Percentiles rank a stretch among this genome's conserved stretches.
Evolutionary conservation across 2,888 invertebrate genomes (phyloP).

Genomic region (Plagodis pulveraria): DNA sequence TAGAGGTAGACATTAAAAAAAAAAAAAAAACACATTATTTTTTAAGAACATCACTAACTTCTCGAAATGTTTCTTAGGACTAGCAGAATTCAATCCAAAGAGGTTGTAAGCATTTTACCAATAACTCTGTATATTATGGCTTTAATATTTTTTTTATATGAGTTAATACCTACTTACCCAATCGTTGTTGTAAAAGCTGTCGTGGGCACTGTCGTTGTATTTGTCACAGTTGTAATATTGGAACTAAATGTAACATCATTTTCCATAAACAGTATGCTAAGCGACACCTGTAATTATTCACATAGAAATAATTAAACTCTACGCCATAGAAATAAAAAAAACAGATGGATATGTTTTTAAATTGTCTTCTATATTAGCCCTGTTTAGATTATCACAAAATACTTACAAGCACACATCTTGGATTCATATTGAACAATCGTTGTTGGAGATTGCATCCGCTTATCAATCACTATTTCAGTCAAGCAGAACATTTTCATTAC

Average conservation of each 20-base stretch:
- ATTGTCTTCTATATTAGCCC: too few relatives aligned
- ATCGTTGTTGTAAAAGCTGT: background rate
- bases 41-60: too few relatives aligned
- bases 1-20: too few relatives aligned
- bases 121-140: too few relatives aligned
- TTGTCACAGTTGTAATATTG: conserved; percentile 5
- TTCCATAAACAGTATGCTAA: conserved; percentile 1
- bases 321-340: too few relatives aligned
- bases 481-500: conserved; percentile 14
- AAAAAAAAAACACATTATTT: too few relatives aligned
- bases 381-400: background rate
- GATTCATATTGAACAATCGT: conserved; percentile 10
- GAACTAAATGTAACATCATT: conserved; percentile 1
- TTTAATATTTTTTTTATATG: too few relatives aligned
- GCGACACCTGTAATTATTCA: conserved; percentile 6
- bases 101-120: too few relatives aligned
- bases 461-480: conserved; percentile 19
- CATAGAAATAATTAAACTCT: too few relatives aligned
- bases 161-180: background rate
- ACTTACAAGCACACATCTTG: conserved; percentile 11
- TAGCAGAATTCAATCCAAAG: too few relatives aligned
- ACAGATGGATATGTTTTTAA: background rate
- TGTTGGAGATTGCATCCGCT: conserved; percentile 13
- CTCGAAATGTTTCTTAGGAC: too few relatives aligned
- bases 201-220: too few relatives aligned